Percentiles rank a stretch among this genome's conserved stretches.
phyloP scores from a whole-genome alignment of 2,888 invertebrate species.

The Sphaerophoria rueppellii region DNA sequence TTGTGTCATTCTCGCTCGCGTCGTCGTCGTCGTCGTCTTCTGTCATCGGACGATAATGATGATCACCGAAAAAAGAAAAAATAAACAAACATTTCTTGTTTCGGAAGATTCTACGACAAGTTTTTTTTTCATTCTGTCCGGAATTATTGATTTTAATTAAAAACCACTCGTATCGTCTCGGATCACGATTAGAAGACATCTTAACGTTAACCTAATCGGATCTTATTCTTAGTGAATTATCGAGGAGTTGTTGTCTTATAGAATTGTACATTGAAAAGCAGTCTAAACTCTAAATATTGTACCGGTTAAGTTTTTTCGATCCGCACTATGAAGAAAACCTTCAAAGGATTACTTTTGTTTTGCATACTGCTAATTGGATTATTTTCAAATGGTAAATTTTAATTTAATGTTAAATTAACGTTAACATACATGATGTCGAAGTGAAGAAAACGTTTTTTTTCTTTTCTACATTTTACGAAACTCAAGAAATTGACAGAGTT shows the following conservation, averaged over 20 bases:
- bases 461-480: too few relatives aligned
- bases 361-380: conserved; percentile 41
- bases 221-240: conserved; percentile 20
- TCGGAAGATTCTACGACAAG: conserved; percentile 29
- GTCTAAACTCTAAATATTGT: too few relatives aligned
- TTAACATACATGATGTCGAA: too few relatives aligned
- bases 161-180: conserved; percentile 37
- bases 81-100: conserved; percentile 47
- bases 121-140: neutral
- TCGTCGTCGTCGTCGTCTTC: neutral
- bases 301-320: neutral
- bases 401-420: neutral
- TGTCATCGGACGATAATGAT: conserved; percentile 21
- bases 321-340: conserved; percentile 33
- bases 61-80: conserved; percentile 43
- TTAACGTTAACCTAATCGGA: conserved; percentile 61
- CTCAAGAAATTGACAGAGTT: too few relatives aligned
- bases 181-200: conserved; percentile 52
- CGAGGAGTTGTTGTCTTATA: neutral
- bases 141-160: conserved; percentile 42
- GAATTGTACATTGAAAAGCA: too few relatives aligned
- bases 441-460: neutral
- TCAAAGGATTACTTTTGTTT: conserved; percentile 29
- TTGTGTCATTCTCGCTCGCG: neutral
- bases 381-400: conserved; percentile 49